phyloP scores from a whole-genome alignment of 2,113 vertebrate species.

The Sakesphorus luctuosus region DNA sequence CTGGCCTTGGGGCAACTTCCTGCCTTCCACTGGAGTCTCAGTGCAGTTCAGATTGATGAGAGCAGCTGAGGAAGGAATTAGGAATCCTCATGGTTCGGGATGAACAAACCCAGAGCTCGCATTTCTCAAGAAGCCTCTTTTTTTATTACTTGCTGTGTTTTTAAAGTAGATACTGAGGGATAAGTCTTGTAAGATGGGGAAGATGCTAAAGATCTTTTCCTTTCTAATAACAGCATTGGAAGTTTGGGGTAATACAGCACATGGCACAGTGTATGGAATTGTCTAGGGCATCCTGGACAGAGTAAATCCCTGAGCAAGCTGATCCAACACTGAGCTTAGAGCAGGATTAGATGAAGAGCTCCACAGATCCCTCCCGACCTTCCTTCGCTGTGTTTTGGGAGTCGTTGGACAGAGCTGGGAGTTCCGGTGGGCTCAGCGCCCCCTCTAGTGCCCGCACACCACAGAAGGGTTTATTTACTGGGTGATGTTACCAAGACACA shows the following conservation, averaged over 20 bases:
- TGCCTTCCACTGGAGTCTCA: background rate
- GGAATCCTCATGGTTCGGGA: background rate
- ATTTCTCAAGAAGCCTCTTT: background rate
- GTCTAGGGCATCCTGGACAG: background rate
- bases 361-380: background rate
- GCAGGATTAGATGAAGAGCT: background rate
- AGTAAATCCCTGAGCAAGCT: background rate
- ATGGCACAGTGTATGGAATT: background rate
- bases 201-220: background rate
- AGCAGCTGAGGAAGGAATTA: background rate
- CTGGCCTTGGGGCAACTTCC: background rate
- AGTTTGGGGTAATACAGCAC: background rate
- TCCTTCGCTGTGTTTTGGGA: background rate
- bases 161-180: background rate
- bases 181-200: background rate
- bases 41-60: background rate
- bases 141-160: background rate
- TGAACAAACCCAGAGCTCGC: background rate
- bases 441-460: background rate
- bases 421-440: background rate
- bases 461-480: background rate
- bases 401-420: background rate
- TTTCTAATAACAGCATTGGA: background rate
- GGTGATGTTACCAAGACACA: background rate
- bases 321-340: background rate